Percentiles rank a stretch among this genome's conserved stretches.
These are phyloP conservation scores for Patella ulyssiponensis DNA, from an alignment of 2,888 invertebrate genomes.

Conservation along the genomic window DNA sequence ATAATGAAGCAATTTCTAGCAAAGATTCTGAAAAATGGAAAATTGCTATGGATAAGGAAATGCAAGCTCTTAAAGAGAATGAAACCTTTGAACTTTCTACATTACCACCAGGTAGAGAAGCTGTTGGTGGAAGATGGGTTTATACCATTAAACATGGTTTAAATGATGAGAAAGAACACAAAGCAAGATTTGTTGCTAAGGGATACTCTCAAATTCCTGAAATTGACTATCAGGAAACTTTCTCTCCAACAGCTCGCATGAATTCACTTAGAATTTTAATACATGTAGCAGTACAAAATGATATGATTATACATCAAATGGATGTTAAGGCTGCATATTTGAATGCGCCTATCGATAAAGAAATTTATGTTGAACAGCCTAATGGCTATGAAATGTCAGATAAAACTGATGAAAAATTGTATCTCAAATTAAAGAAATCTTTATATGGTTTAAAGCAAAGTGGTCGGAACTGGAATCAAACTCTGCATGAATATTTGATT, in stretches of 20 bases:
- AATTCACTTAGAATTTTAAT: constrained; percentile 10
- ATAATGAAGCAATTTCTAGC: constrained; percentile 17
- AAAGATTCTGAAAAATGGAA: constrained; percentile 11
- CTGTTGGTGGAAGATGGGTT: constrained; percentile 22
- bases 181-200: constrained; percentile 22
- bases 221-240: constrained; percentile 26
- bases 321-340: constrained; percentile 26
- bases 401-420: constrained; percentile 18
- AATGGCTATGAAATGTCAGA: constrained; percentile 16
- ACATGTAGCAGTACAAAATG: neutral
- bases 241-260: constrained; percentile 15
- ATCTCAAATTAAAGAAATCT: constrained; percentile 20
- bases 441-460: constrained; percentile 23
- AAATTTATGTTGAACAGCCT: constrained; percentile 24
- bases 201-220: constrained; percentile 16
- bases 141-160: no score
- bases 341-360: constrained; percentile 25
- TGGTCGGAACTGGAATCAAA: neutral
- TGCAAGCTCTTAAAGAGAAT: constrained; percentile 15
- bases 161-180: neutral
- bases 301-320: constrained; percentile 13
- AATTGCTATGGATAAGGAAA: constrained; percentile 19
- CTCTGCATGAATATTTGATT: constrained; percentile 14
- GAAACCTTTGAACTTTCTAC: constrained; percentile 16
- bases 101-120: constrained; percentile 19